Evolutionary conservation across 2,113 vertebrate species (phyloP).

Genomic region (Antennarius striatus): DNA sequence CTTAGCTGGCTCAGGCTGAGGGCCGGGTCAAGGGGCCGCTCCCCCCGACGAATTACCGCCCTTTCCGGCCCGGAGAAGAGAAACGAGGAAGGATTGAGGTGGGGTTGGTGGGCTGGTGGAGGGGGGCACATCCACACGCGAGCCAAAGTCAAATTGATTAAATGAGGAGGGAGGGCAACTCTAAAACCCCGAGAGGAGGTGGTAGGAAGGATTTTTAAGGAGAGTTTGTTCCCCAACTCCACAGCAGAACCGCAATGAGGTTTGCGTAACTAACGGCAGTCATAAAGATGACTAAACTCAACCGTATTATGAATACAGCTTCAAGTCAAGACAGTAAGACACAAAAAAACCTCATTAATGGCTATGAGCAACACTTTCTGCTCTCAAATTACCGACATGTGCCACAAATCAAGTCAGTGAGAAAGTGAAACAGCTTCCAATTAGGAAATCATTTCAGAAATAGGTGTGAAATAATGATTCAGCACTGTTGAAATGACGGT

Average conservation of each 20-base stretch:
- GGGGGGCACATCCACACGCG: slow-evolving; percentile 1
- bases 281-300: slow-evolving; percentile 69
- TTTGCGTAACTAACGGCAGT: slow-evolving; percentile 60
- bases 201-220: slow-evolving; percentile 36
- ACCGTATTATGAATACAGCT: slow-evolving; percentile 74
- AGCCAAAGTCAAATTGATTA: slow-evolving; percentile 82
- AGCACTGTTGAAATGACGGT: slow-evolving; percentile 31
- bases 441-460: slow-evolving; percentile 60
- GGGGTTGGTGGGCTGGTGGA: not conserved
- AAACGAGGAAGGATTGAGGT: slow-evolving; percentile 12
- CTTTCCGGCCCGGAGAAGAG: slow-evolving; percentile 42
- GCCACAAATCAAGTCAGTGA: slow-evolving; percentile 61
- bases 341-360: slow-evolving; percentile 66
- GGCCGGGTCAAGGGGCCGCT: slow-evolving; percentile 74
- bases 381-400: slow-evolving; percentile 56
- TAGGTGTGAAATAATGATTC: slow-evolving; percentile 50
- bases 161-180: slow-evolving; percentile 57
- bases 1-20: slow-evolving; percentile 75
- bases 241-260: slow-evolving; percentile 33
- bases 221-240: slow-evolving; percentile 19
- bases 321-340: slow-evolving; percentile 46
- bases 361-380: slow-evolving; percentile 45
- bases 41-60: slow-evolving; percentile 63
- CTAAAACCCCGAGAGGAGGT: slow-evolving; percentile 31
- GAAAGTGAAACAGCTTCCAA: slow-evolving; percentile 55